phyloP scores from a whole-genome alignment of 2,797 vertebrate species.

The Lateolabrax maculatus region DNA sequence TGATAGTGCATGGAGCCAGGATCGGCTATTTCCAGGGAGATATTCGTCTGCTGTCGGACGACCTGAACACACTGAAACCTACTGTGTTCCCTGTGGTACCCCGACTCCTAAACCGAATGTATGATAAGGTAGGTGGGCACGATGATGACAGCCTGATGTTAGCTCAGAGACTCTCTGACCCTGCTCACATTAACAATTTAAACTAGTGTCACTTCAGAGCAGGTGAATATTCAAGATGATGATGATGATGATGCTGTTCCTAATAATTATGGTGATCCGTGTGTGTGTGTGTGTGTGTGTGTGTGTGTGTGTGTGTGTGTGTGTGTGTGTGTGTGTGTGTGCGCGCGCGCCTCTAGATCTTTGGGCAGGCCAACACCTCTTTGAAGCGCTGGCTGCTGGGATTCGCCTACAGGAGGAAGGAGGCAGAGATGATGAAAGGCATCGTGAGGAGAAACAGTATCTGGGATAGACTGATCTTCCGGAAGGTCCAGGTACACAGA shows the following conservation, averaged over 20 bases:
- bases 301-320: background rate
- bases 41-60: slow-evolving; percentile 93
- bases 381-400: slow-evolving; percentile 94
- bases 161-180: background rate
- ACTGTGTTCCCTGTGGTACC: slow-evolving; percentile 96
- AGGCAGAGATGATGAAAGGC: slow-evolving; percentile 91
- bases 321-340: background rate
- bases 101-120: slow-evolving; percentile 95
- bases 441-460: slow-evolving; percentile 93
- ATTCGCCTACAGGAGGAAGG: slow-evolving; percentile 93
- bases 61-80: slow-evolving; percentile 90
- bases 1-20: slow-evolving; percentile 90
- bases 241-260: background rate
- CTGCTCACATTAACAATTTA: background rate
- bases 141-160: background rate
- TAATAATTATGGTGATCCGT: background rate
- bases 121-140: slow-evolving; percentile 88
- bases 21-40: slow-evolving; percentile 98
- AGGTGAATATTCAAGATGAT: background rate
- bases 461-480: slow-evolving; percentile 96
- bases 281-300: background rate
- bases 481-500: slow-evolving; percentile 92
- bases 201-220: background rate
- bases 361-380: slow-evolving; percentile 90
- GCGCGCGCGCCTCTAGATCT: slow-evolving; percentile 84